Conservation (phyloP, 1,140 invertebrate species). For the Drosophila azteca region DNA sequence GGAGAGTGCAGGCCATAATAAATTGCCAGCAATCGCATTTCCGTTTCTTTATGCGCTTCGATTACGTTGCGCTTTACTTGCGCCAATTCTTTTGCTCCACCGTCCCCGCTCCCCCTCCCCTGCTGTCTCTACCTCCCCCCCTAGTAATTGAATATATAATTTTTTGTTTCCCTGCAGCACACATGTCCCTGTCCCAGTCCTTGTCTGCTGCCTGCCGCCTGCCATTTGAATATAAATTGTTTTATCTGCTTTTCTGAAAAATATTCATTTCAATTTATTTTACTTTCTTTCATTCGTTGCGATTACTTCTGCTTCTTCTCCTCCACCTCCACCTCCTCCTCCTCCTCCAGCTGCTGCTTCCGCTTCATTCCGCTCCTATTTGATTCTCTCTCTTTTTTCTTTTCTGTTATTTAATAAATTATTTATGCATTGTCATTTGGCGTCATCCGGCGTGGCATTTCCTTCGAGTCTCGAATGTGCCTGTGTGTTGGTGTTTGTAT, state of each 20-base stretch:
- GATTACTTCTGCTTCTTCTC: conserved; percentile 25
- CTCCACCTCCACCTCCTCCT: conserved; percentile 5
- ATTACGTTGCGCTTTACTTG: conserved; percentile 77
- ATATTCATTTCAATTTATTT: conserved; percentile 82
- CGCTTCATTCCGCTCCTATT: conserved; percentile 17
- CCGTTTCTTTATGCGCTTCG: conserved; percentile 81
- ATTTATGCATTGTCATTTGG: conserved; percentile 69
- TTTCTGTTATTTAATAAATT: conserved; percentile 74
- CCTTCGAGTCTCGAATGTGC: too few species aligned
- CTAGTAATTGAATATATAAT: conserved; percentile 82
- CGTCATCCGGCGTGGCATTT: conserved; percentile 50
- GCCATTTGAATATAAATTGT: conserved; percentile 82
- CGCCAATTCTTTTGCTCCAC: conserved; percentile 56
- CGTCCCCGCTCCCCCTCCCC: not conserved
- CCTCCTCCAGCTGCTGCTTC: conserved; percentile 2
- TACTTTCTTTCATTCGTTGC: conserved; percentile 40
- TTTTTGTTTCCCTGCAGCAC: conserved; percentile 44
- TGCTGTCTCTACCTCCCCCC: conserved; percentile 4
- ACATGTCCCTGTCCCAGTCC: conserved; percentile 3
- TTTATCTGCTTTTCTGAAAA: conserved; percentile 73
- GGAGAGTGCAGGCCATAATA: conserved; percentile 73
- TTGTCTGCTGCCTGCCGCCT: not conserved
- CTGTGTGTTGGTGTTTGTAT: not conserved
- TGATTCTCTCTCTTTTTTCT: conserved; percentile 10
- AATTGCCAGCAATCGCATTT: conserved; percentile 81